phyloP scores from a whole-genome alignment of 2,113 vertebrate species.

The Sakesphorus luctuosus region DNA sequence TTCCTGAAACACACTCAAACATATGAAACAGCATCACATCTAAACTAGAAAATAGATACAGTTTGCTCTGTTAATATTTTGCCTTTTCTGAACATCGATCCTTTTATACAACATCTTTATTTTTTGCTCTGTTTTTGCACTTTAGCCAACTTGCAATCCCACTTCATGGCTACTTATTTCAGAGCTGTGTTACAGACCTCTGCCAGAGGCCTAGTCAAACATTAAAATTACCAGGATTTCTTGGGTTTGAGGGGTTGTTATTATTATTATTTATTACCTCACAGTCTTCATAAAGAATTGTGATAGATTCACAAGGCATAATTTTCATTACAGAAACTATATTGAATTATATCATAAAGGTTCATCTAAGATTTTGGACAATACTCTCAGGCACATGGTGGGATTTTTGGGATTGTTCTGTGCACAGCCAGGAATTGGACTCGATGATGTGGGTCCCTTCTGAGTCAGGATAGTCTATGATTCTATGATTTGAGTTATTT shows the following conservation, averaged over 20 bases:
- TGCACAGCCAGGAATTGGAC: not conserved
- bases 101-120: not conserved
- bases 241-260: fast-evolving
- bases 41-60: not conserved
- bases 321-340: not conserved
- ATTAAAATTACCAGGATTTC: not conserved
- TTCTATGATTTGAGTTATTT: not conserved
- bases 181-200: not conserved
- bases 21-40: not conserved
- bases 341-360: not conserved
- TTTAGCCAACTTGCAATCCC: not conserved
- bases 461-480: not conserved
- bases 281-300: not conserved
- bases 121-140: not conserved
- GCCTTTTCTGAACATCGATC: not conserved
- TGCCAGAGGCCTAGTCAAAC: not conserved
- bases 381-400: not conserved
- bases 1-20: not conserved
- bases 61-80: not conserved
- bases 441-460: not conserved
- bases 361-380: not conserved
- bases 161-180: not conserved
- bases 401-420: not conserved
- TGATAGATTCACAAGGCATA: not conserved
- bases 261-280: not conserved